A percentile compares a stretch with the other conserved stretches of the same genome.
Conservation (phyloP, 2,888 invertebrate species). For the Ptychoptera contaminata region DNA sequence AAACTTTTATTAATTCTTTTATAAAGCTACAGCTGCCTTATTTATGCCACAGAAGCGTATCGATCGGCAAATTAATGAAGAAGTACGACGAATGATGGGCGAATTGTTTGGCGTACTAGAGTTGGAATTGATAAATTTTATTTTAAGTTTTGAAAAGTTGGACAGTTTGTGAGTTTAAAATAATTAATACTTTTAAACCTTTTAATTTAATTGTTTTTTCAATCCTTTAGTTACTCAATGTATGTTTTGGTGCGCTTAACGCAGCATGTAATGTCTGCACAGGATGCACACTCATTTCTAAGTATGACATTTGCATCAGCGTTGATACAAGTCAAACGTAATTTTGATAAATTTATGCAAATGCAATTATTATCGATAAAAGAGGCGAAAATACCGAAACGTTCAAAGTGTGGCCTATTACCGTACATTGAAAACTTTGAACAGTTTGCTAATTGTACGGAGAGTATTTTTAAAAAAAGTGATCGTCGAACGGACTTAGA, state of each 20-base stretch:
- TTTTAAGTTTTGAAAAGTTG: constrained; percentile 69
- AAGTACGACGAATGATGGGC: constrained; percentile 72
- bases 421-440: constrained; percentile 83
- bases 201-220: constrained; percentile 13
- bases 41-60: constrained; percentile 36
- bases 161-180: constrained; percentile 66
- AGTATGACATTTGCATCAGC: constrained; percentile 77
- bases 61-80: constrained; percentile 58
- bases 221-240: constrained; percentile 63
- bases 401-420: constrained; percentile 74
- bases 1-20: not conserved
- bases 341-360: constrained; percentile 83
- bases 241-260: constrained; percentile 82
- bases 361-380: constrained; percentile 65
- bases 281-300: constrained; percentile 72
- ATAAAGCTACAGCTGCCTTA: not conserved
- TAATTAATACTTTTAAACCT: not conserved
- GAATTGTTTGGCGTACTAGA: constrained; percentile 82
- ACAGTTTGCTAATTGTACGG: constrained; percentile 73
- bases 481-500: constrained; percentile 81
- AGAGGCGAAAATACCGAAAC: constrained; percentile 50
- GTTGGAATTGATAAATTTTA: constrained; percentile 69
- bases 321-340: constrained; percentile 73
- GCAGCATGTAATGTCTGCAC: constrained; percentile 81
- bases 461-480: constrained; percentile 72